A percentile compares a stretch with the other conserved stretches of the same genome.
phyloP scores from a whole-genome alignment of 1,140 invertebrate genomes.

The Asbolus verrucosus region DNA sequence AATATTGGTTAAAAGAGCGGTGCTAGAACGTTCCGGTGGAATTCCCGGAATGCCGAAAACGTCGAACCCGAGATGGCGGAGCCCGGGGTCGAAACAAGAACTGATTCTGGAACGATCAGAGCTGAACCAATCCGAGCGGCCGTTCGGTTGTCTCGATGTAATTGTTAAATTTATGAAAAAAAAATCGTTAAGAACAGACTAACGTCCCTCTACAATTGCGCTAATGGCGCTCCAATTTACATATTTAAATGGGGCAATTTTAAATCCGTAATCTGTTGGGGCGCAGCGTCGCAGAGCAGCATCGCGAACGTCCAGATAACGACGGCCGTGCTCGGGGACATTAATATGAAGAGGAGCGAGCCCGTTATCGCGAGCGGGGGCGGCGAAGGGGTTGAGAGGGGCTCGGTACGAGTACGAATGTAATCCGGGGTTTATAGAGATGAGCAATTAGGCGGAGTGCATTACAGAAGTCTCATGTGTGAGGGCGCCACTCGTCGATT shows the following conservation, averaged over 20 bases:
- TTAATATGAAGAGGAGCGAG: slow-evolving; percentile 48
- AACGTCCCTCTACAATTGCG: slow-evolving; percentile 51
- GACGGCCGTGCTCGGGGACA: slow-evolving; percentile 38
- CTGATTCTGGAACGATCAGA: background rate
- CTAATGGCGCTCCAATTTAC: slow-evolving; percentile 49
- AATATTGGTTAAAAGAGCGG: too few species aligned
- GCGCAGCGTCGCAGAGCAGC: slow-evolving; percentile 44
- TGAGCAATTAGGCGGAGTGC: slow-evolving; percentile 62
- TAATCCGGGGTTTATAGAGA: slow-evolving; percentile 61
- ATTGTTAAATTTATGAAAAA: slow-evolving; percentile 45
- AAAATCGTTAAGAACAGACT: slow-evolving; percentile 49
- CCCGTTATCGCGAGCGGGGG: slow-evolving; percentile 36
- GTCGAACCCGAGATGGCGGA: too few species aligned
- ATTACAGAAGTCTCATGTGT: slow-evolving; percentile 63
- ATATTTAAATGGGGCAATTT: slow-evolving; percentile 53
- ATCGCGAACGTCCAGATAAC: slow-evolving; percentile 47
- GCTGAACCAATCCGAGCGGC: background rate
- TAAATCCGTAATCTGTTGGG: slow-evolving; percentile 50
- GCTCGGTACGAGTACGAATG: slow-evolving; percentile 47
- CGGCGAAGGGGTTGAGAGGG: slow-evolving; percentile 24
- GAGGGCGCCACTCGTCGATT: slow-evolving; percentile 61
- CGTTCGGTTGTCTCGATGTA: slow-evolving; percentile 8
- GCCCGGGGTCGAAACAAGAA: too few species aligned
- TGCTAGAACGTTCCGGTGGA: too few species aligned
- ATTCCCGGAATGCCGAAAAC: too few species aligned